Evolutionary conservation across 1,140 invertebrate species (phyloP).

Genomic region (Drosophila sucinea): DNA sequence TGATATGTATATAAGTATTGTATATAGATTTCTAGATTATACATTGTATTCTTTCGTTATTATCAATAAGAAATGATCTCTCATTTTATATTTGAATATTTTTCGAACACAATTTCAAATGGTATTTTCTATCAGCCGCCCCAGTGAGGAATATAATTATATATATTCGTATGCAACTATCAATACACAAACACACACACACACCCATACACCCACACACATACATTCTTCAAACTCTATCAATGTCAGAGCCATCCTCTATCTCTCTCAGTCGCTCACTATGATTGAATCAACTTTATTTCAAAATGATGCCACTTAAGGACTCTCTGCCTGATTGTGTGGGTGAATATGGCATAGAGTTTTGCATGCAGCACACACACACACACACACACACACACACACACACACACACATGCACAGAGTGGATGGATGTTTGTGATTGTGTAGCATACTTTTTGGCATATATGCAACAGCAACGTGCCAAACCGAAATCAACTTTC

Average conservation of each 20-base stretch:
- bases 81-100: no score
- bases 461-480: slow-evolving; percentile 54
- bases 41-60: no score
- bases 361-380: slow-evolving; percentile 49
- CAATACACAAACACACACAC: slow-evolving; percentile 39
- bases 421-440: slow-evolving; percentile 1
- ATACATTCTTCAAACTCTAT: slow-evolving; percentile 17
- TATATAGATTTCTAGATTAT: no score
- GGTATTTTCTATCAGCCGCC: no score
- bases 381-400: slow-evolving; percentile 24
- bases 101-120: no score
- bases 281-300: slow-evolving; percentile 82
- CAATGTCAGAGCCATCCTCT: slow-evolving; percentile 38
- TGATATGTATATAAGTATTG: no score
- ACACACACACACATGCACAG: slow-evolving; percentile 1
- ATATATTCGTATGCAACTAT: not conserved
- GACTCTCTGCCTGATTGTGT: slow-evolving; percentile 10
- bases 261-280: not conserved
- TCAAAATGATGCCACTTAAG: slow-evolving; percentile 81
- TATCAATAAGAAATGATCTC: no score
- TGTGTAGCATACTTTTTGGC: slow-evolving; percentile 75
- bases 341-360: slow-evolving; percentile 29
- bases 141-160: not conserved
- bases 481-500: slow-evolving; percentile 75
- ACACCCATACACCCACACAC: slow-evolving; percentile 31